Base-by-base conservation (phyloP, 2,797 vertebrate species). In the Harpagifer antarcticus region DNA sequence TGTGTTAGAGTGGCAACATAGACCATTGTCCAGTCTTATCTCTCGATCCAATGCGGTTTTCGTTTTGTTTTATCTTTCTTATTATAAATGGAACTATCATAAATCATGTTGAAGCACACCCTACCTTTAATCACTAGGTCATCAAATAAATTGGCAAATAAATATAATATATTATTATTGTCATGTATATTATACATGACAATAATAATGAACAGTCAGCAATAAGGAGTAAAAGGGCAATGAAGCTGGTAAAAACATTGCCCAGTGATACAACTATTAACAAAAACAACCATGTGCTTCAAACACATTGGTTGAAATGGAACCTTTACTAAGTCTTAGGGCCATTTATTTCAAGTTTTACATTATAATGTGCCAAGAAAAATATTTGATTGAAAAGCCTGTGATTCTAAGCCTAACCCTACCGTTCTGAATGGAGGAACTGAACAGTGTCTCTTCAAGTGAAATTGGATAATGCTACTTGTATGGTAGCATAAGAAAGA, bases 401-500 rank as follows among this genome's bases (percentile, higher is more conserved):
- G 23, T 4, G 23, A 27, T 27, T 27, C 23, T 27, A 27, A 27
- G 27, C 33, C 33, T 37, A 37, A 37, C 33, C 8, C 31, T 16
- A 31, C 16, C 16, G 17, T 13, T 63, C 13, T 37, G 15, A 58
- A 54, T 10, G 37, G 9, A 20, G 13, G 33, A 45, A 27, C 23
- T 66, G 54, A 47, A 19, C 17, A 61, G 27, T 55, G 47, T 11
- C 15, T 67, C 37, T 62, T 37, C 40, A 50, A 11, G 16, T 58
- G 43, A 49, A 47, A 49, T 44, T 59, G 1, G 12, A 64, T 44
- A 66, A 44, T 43, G 4, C 11, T 15, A 45, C 19, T 19, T 31
- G 33, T 23, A 45, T 45, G 16, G 60, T 62, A 70, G 60, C 31
- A 68, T 7, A 19, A 27, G 5, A 78, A 43, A 62, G 50, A 72